phyloP scores from a whole-genome alignment of 2,888 invertebrate genomes.

The Oasisia sp. region DNA sequence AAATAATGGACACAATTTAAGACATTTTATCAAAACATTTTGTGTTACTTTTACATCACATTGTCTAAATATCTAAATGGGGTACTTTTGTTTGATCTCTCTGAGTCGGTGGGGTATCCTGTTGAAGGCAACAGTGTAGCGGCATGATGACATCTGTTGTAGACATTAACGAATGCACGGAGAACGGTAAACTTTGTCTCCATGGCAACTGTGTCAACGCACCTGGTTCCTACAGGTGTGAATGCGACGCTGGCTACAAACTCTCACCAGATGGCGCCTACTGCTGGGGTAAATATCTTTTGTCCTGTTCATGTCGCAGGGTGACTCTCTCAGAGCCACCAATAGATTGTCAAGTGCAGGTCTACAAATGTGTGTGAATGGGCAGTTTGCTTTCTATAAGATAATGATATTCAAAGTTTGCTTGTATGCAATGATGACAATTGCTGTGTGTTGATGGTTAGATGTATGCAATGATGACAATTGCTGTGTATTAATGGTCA shows the following conservation, averaged over 20 bases:
- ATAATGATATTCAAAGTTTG: no score
- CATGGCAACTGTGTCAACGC: constrained; percentile 64
- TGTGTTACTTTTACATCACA: not conserved
- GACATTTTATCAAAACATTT: not conserved
- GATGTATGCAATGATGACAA: no score
- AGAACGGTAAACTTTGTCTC: constrained; percentile 63
- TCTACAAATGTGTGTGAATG: not conserved
- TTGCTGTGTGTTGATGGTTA: no score
- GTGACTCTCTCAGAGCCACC: not conserved
- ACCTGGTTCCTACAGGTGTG: constrained; percentile 72
- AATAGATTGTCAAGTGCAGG: not conserved
- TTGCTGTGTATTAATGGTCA: no score
- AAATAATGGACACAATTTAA: no score
- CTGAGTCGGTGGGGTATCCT: not conserved
- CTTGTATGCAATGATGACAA: no score
- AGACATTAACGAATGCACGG: constrained; percentile 66
- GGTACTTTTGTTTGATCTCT: not conserved
- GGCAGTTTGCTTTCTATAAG: no score
- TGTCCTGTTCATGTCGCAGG: not conserved
- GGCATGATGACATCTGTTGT: constrained; percentile 23
- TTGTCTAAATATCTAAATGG: not conserved
- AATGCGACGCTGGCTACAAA: constrained; percentile 82
- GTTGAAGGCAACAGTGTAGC: not conserved
- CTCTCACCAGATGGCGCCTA: constrained; percentile 83
- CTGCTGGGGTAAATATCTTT: constrained; percentile 74